A percentile compares a stretch with the other conserved stretches of the same genome.
phyloP scores from a whole-genome alignment of 2,113 vertebrate genomes.

The Recurvirostra avosetta region DNA sequence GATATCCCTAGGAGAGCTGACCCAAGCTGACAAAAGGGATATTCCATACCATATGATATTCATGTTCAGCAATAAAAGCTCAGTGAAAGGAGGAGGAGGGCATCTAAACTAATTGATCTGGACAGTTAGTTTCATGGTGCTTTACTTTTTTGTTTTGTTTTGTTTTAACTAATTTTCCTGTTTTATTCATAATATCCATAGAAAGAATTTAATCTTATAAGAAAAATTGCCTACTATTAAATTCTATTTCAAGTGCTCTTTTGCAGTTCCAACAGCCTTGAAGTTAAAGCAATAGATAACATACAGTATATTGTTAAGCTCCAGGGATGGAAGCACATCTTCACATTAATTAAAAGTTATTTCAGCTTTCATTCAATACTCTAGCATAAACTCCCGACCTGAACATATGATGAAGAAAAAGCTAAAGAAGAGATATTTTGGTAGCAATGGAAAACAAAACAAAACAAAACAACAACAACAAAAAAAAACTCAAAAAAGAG shows the following conservation, averaged over 20 bases:
- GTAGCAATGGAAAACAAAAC: neutral
- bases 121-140: neutral
- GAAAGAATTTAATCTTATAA: neutral
- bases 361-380: neutral
- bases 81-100: neutral
- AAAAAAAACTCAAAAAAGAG: neutral
- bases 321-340: neutral
- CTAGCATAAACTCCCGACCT: neutral
- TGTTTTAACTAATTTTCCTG: neutral
- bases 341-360: neutral
- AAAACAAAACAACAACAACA: no score
- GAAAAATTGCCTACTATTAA: neutral
- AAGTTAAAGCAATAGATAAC: neutral
- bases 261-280: neutral
- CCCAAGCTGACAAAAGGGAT: neutral
- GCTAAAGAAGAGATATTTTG: neutral
- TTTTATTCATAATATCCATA: neutral
- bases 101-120: neutral
- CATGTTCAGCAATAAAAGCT: neutral
- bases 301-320: neutral
- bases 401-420: neutral
- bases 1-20: neutral
- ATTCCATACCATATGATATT: neutral
- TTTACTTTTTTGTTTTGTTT: neutral
- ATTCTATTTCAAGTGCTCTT: neutral